Conservation (phyloP, 2,113 vertebrate genomes). For the Thoracochromis brauschi region DNA sequence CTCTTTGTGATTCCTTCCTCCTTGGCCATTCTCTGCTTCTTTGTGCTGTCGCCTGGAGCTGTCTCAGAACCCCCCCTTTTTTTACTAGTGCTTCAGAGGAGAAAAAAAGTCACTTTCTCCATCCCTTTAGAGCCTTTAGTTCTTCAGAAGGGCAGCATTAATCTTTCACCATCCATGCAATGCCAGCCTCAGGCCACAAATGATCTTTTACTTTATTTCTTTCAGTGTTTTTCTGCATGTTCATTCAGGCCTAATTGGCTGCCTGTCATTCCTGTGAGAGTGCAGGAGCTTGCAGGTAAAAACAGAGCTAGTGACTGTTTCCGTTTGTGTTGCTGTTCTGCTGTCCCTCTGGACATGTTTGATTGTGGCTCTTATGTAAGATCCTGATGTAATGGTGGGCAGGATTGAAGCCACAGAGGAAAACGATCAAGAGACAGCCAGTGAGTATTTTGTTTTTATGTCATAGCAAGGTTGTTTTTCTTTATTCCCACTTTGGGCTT, state of each 20-base stretch:
- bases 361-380: slow-evolving; percentile 39
- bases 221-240: slow-evolving; percentile 58
- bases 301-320: slow-evolving; percentile 7
- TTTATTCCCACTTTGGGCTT: background rate
- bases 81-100: slow-evolving; percentile 51
- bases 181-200: slow-evolving; percentile 51
- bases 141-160: slow-evolving; percentile 60
- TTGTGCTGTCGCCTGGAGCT: slow-evolving; percentile 32
- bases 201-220: slow-evolving; percentile 70
- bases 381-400: slow-evolving; percentile 37
- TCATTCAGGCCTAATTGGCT: slow-evolving; percentile 42
- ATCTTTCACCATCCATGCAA: slow-evolving; percentile 61
- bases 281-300: background rate
- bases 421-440: background rate
- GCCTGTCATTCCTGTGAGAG: background rate
- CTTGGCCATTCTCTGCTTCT: background rate
- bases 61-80: slow-evolving; percentile 47
- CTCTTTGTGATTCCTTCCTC: background rate
- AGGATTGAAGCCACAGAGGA: background rate
- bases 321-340: slow-evolving; percentile 8
- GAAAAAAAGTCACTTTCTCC: slow-evolving; percentile 43
- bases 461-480: background rate
- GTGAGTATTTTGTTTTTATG: background rate
- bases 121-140: slow-evolving; percentile 53
- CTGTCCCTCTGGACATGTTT: background rate